These are phyloP conservation scores for Clytia hemisphaerica DNA, from an alignment of 30 jellyfish, hydroid and myxozoan genomes.

Conservation along the genomic window DNA sequence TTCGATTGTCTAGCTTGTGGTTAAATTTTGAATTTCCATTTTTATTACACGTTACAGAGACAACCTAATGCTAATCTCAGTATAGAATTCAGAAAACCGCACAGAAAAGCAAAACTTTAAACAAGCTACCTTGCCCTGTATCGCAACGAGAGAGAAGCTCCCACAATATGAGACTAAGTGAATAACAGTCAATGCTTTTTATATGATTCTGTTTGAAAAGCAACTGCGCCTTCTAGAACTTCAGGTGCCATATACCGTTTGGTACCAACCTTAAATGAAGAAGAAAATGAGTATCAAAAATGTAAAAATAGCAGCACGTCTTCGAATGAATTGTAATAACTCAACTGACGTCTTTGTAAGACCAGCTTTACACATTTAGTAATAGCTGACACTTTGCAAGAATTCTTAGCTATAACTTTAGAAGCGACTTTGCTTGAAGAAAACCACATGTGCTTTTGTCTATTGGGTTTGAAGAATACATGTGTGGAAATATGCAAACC, in stretches of 20 bases:
- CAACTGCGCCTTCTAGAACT: conserved; percentile 89
- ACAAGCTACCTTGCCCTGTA: conserved; percentile 42
- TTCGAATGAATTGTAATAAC: no score
- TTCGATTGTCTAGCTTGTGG: no score
- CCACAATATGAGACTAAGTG: conserved; percentile 82
- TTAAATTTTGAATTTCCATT: background rate
- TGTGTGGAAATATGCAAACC: no score
- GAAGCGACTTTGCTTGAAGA: no score
- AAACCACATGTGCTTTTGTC: no score
- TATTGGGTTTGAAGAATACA: no score
- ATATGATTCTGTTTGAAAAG: conserved; percentile 83
- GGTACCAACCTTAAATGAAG: conserved; percentile 74
- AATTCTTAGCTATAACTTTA: no score
- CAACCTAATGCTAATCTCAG: background rate
- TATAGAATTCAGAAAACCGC: background rate
- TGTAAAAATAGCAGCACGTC: no score
- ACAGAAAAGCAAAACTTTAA: background rate
- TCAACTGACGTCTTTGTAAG: no score
- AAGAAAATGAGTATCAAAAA: no score
- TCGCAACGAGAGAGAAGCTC: conserved; percentile 79
- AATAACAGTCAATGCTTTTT: conserved; percentile 75
- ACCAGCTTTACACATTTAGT: no score
- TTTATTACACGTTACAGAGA: background rate
- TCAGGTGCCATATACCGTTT: conserved; percentile 98
- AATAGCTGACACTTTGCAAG: no score